Conservation (phyloP, 2,113 vertebrate species). For the Psophia crepitans region DNA sequence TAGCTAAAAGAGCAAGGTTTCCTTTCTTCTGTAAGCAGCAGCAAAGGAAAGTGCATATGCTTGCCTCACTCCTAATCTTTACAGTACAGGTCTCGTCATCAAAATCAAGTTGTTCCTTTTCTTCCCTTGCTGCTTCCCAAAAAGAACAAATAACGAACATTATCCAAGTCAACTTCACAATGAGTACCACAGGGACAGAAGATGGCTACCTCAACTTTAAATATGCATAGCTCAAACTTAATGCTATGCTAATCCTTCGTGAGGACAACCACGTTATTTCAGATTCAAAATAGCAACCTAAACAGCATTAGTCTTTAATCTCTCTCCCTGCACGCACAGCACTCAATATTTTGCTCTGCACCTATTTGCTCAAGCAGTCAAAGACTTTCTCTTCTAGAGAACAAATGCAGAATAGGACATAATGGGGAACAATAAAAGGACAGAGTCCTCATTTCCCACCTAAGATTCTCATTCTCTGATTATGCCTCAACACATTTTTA, state of each 20-base stretch:
- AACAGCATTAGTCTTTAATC: background rate
- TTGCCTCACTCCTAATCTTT: background rate
- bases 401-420: background rate
- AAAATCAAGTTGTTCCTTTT: background rate
- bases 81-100: background rate
- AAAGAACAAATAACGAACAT: background rate
- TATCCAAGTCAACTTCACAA: background rate
- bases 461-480: background rate
- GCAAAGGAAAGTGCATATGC: background rate
- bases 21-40: background rate
- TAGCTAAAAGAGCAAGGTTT: background rate
- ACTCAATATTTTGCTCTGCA: background rate
- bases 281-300: background rate
- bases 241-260: background rate
- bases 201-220: background rate
- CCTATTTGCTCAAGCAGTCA: background rate
- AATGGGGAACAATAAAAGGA: no score
- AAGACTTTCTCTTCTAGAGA: background rate
- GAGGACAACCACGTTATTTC: background rate
- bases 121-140: background rate
- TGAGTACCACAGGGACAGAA: background rate
- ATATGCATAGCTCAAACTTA: background rate
- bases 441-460: no score
- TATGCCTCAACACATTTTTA: background rate
- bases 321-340: background rate